Base-by-base conservation (phyloP, 2,888 invertebrate genomes). In the Strigamia maritima region DNA sequence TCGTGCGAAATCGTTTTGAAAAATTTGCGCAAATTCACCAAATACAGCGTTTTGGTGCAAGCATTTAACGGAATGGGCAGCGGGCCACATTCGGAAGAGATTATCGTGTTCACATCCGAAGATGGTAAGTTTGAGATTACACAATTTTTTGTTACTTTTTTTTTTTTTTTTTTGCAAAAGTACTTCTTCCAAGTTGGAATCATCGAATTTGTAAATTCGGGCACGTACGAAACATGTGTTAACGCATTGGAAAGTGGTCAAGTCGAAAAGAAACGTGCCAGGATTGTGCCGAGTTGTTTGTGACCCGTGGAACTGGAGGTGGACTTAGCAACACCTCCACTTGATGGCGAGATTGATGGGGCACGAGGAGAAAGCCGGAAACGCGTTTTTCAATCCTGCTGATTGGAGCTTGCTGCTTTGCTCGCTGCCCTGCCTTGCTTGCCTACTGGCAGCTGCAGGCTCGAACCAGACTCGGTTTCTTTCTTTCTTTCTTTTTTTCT, bases 31-130 rank as follows among this genome's bases (percentile, higher is more conserved):
- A 85, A 86, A 81, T 85, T 85, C 82, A 86, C 86, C 12, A 84
- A 85, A 79, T 83, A 87, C 82, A 82, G 83, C 2, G 83, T 87
- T 6, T 84, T 85, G 76, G 85, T 87, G 4, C 85, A 86, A 80
- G 86, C 86, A 12, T 86, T 84, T 81, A 87, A 87, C 81, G 82
- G 82, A 4, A 84, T 84, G 77, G 87, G 87, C 1, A 83, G 84
- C 38, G 86, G 86, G 24, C 87, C 86, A 0, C 82, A 83, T 3
- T 86, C 86, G 0, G 82, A 83, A 0, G 85, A 86, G 80, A 82
- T 84, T 7, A 81, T 83, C 16, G 85, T 85, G 3, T 83, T 85
- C 77, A 87, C 87, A 0, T 82, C 86, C 4, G 86, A 86, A 81
- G 86, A 86, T 81, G 86, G 87, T 87, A 81, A 83, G 83, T 78